Evolutionary conservation across 1,140 invertebrate genomes (phyloP), one percentile per base, ranked within the genome.

Genomic region (Aphidius gifuensis): DNA sequence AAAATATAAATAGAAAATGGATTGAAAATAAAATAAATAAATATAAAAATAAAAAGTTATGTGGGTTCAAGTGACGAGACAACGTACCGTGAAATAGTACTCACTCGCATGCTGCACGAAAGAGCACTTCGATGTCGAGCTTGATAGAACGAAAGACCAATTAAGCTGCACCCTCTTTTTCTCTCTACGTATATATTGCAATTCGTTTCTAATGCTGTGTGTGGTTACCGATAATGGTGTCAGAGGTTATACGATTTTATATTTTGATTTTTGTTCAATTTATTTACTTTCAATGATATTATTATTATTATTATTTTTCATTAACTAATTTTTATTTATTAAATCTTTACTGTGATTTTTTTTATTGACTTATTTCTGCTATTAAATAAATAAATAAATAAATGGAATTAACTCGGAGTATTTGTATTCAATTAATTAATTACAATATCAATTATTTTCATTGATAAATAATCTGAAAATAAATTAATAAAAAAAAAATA

Each of bases 31-130:
- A 32, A 32, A 32, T 32, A 32, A 32, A 32, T 32, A 16, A 55
- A 42, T n/a, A 8, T 40, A n/a, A 43, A 5, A 5, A 39, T 9
- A 60, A 6, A 60, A 46, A 23, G 23, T 23, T 21, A 21, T 43
- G 39, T 46, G 44, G 48, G n/a, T n/a, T 38, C 49, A 50, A 50
- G 47, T 50, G 58, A 50, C 59, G 59, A 60, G 59, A 60, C 50
- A 49, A 60, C 59, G 59, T 60, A 60, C 59, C 59, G 59, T 60
- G 59, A 60, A 60, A 60, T 60, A 60, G 59, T 60, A 60, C 59
- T 60, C 59, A 54, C 42, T 60, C 47, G 59, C 42, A 60, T 60
- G 59, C 42, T 53, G 59, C 39, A 60, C 48, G 47, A 60, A 60
- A 60, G 32, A 53, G 59, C 59, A 60, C 59, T 60, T 54, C 46